Percentiles rank a stretch among this genome's conserved stretches.
These are phyloP conservation scores for Sebastes fasciatus DNA, from an alignment of 2,113 vertebrate genomes.

Conservation along the genomic window DNA sequence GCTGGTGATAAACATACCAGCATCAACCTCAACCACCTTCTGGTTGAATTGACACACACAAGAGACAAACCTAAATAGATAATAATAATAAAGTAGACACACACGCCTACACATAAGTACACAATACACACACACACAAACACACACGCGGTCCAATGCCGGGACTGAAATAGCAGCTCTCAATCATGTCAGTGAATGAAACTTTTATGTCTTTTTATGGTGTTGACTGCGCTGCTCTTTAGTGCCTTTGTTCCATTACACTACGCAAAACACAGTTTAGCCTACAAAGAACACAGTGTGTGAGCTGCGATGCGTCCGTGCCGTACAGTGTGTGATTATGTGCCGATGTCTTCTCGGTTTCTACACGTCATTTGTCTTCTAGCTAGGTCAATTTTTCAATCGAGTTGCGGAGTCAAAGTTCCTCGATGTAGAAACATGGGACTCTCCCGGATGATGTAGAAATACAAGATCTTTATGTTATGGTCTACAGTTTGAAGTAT, in stretches of 20 bases:
- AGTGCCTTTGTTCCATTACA: constrained; percentile 48
- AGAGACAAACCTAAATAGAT: not conserved
- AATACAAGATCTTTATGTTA: not conserved
- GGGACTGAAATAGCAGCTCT: constrained; percentile 66
- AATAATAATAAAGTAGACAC: not conserved
- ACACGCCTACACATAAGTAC: not conserved
- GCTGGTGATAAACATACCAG: not conserved
- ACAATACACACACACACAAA: not conserved
- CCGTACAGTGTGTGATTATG: constrained; percentile 9
- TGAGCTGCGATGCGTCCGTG: constrained; percentile 4
- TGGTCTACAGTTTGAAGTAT: not conserved
- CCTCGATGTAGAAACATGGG: not conserved
- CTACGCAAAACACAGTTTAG: constrained; percentile 55
- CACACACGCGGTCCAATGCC: constrained; percentile 20
- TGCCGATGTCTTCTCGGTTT: not conserved
- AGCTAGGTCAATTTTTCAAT: not conserved
- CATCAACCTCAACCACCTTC: not conserved
- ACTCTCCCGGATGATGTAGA: not conserved
- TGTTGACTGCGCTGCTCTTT: constrained; percentile 49
- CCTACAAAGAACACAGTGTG: constrained; percentile 62
- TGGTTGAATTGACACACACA: not conserved
- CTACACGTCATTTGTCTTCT: not conserved
- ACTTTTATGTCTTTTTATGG: constrained; percentile 58
- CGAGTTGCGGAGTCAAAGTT: not conserved
- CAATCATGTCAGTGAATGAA: constrained; percentile 68